Evolutionary conservation across 2,888 invertebrate genomes (phyloP), one percentile per base, ranked within the genome.

Genomic region (Phortica okadai): DNA sequence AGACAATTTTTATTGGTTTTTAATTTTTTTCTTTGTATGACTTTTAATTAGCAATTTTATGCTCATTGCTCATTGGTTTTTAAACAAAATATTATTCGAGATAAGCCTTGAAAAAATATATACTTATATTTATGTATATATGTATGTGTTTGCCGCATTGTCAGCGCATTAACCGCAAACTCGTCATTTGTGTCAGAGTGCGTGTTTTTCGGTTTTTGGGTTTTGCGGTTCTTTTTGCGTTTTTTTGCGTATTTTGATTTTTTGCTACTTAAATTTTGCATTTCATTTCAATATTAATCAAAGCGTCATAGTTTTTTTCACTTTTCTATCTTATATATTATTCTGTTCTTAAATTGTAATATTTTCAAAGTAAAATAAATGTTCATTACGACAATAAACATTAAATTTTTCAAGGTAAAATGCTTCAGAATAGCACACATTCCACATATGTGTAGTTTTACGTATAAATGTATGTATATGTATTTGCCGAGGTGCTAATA

Each of bases 81-180:
- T 5, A 33, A 33, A 33, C 33, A 33, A 33, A 33, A 33, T 33
- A 33, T 33, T 33, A 33, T 33, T 33, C 4, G 33, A 33, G 33
- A 33, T 33, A 33, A 33, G 33, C 33, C 33, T 33, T 33, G 33
- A 33, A 33, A 33, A 33, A 33, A 33, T 33, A 33, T 33, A 33
- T 33, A 1, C 21, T 21, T 1, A 21, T 56, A 4, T 56, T 1
- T 56, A 6, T 56, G 56, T 11, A 21, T 21, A 21, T 56, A 16
- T 5, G 1, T 33, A 33, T 33, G 33, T 33, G 33, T 2, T 21
- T 6, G 10, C 21, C 73, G 45, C 72, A 41, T 59, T 44, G 41
- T 73, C 58, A 73, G 42, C 62, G 62, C 73, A 59, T 7, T 73
- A 16, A 58, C 56, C 72, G 72, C 59, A 58, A 44, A 33, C 33